Evolutionary conservation across 1,140 invertebrate species (phyloP).

Genomic region (Drosophila teissieri): DNA sequence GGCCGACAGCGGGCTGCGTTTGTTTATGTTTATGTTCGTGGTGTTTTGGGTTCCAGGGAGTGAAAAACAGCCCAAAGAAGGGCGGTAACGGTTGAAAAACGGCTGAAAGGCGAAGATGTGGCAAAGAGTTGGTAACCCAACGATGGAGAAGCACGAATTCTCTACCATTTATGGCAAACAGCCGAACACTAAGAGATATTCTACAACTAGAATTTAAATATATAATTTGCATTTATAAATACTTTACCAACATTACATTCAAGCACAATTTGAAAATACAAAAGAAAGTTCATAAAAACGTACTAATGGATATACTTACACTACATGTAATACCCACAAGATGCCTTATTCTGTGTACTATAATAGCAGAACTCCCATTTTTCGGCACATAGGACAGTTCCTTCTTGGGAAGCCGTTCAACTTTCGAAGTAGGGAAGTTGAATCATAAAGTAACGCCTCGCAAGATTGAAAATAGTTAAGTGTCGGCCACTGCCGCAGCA

Average conservation of each 20-base stretch:
- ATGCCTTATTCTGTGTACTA: too few relatives aligned
- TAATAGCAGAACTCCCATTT: too few relatives aligned
- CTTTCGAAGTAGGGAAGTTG: neutral
- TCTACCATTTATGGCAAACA: neutral
- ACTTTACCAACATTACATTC: too few relatives aligned
- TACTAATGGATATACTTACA: too few relatives aligned
- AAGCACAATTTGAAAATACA: too few relatives aligned
- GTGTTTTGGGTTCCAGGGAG: constrained; percentile 34
- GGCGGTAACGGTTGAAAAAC: constrained; percentile 3
- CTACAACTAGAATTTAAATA: too few relatives aligned
- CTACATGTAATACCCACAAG: too few relatives aligned
- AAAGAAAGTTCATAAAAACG: too few relatives aligned
- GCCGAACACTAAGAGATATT: too few relatives aligned
- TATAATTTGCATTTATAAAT: too few relatives aligned
- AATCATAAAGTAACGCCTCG: constrained; percentile 34
- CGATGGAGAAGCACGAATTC: neutral
- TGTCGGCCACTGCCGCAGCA: constrained; percentile 29
- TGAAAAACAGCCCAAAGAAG: neutral
- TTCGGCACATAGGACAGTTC: too few relatives aligned
- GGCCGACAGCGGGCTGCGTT: constrained; percentile 47
- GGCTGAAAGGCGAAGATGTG: neutral
- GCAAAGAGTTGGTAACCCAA: neutral
- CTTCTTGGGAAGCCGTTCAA: neutral
- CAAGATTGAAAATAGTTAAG: constrained; percentile 35
- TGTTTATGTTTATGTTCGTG: constrained; percentile 71